These are phyloP conservation scores for Ceratitis capitata DNA, from an alignment of 1,140 invertebrate species.

Conservation along the genomic window DNA sequence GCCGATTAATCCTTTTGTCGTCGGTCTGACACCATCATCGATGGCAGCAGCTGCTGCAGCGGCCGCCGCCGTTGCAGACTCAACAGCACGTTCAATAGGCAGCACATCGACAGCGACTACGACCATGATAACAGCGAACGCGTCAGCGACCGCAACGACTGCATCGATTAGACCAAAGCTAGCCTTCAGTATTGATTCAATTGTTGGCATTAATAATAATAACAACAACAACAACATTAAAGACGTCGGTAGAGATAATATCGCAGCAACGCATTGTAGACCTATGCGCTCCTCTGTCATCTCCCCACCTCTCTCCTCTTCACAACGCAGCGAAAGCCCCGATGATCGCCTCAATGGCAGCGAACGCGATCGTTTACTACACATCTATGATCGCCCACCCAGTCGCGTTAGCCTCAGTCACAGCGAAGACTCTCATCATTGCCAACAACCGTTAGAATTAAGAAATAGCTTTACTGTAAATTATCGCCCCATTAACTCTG, in stretches of 20 bases:
- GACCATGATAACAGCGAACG: neutral
- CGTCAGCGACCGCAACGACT: conserved; percentile 15
- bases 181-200: conserved; percentile 94
- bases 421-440: conserved; percentile 34
- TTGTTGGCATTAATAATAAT: conserved; percentile 75
- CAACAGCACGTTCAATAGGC: neutral
- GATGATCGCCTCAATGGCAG: conserved; percentile 24
- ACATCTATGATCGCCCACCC: neutral
- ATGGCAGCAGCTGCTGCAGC: conserved; percentile 44
- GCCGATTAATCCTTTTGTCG: conserved; percentile 62
- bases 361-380: neutral
- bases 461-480: conserved; percentile 42
- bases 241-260: too few relatives aligned
- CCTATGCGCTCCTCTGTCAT: conserved; percentile 53
- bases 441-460: conserved; percentile 44
- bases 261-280: conserved; percentile 54
- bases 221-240: neutral
- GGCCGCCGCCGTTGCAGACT: conserved; percentile 42
- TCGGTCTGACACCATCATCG: conserved; percentile 45
- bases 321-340: conserved; percentile 53
- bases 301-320: conserved; percentile 48
- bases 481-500: neutral
- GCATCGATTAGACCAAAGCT: conserved; percentile 89
- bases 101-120: conserved; percentile 9
- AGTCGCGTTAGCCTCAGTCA: neutral